phyloP scores from a whole-genome alignment of 2,797 vertebrate species.

The Heliangelus exortis region DNA sequence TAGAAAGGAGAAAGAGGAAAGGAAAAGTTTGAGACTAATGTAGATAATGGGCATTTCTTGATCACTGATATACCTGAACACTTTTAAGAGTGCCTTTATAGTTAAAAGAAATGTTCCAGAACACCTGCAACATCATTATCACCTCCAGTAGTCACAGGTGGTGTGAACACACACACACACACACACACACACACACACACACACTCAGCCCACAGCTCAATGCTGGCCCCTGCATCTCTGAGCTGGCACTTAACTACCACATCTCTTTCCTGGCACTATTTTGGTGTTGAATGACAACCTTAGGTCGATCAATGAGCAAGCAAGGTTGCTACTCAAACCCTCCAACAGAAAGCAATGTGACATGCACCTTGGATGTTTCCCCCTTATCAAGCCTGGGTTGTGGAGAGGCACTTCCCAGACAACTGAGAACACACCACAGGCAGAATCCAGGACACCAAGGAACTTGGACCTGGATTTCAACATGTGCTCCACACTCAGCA shows the following conservation, averaged over 20 bases:
- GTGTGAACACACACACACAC: too few species aligned
- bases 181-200: too few species aligned
- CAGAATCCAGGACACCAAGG: not conserved
- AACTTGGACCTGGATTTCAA: not conserved
- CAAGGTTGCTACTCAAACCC: not conserved
- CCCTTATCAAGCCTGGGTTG: fast-evolving
- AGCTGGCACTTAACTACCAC: not conserved
- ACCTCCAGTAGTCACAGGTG: not conserved
- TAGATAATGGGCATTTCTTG: not conserved
- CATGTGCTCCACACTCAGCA: not conserved
- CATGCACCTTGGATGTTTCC: not conserved
- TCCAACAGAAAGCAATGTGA: not conserved
- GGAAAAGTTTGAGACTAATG: not conserved
- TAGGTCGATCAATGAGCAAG: not conserved
- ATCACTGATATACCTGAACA: not conserved
- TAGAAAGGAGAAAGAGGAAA: not conserved
- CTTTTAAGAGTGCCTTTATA: not conserved
- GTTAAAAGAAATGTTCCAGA: not conserved
- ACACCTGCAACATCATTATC: not conserved
- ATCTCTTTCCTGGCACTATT: not conserved
- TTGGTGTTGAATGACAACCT: not conserved
- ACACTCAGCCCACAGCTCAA: not conserved
- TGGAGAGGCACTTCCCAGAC: not conserved
- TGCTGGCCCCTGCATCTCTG: not conserved
- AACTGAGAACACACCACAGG: not conserved